Evolutionary conservation across 2,113 vertebrate species (phyloP), one percentile per base, ranked within the genome.

Genomic region (Mandrillus leucophaeus): DNA sequence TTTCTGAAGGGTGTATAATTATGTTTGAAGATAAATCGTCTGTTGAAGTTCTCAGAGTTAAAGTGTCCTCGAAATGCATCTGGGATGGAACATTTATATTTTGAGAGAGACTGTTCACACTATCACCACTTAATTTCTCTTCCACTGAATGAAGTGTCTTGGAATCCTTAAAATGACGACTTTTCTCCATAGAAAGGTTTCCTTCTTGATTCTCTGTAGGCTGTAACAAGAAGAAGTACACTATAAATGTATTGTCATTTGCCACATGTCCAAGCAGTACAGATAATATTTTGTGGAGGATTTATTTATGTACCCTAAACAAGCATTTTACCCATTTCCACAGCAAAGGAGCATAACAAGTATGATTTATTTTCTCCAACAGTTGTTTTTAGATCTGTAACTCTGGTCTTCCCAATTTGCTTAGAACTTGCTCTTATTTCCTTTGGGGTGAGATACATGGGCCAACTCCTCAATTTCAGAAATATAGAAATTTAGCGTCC

Each of bases 151-250:
- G 86, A 66, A 64, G 86, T 84, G 22, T 90, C 57, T 70, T 70
- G 18, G 52, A 35, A 50, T 97, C 92, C 61, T 97, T 93, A 80
- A 97, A 94, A 90, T 48, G 94, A 94, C 93, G 73, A 92, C 72
- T 66, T 95, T 97, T 96, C 78, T 96, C 93, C 68, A 52, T 68
- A 84, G 94, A 94, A 96, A 93, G 57, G 7, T 48, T 83, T 80
- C 20, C 87, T 96, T 97, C 97, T 96, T 95, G 96, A 81, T 97
- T 97, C 59, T 95, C 72, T 52, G 16, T 82, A 97, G 96, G 68
- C 98, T 98, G 86, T 32, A 96, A 72, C 23, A 92, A 85, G 82
- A 97, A 93, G 94, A 95, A 93, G 25, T 35, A 82, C 8, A 57
- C 9, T 89, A 48, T 88, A 92, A 97, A 91, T 70, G 50, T 75